phyloP scores from a whole-genome alignment of 2,888 invertebrate genomes.

The Mongoloraphidia duomilia region DNA sequence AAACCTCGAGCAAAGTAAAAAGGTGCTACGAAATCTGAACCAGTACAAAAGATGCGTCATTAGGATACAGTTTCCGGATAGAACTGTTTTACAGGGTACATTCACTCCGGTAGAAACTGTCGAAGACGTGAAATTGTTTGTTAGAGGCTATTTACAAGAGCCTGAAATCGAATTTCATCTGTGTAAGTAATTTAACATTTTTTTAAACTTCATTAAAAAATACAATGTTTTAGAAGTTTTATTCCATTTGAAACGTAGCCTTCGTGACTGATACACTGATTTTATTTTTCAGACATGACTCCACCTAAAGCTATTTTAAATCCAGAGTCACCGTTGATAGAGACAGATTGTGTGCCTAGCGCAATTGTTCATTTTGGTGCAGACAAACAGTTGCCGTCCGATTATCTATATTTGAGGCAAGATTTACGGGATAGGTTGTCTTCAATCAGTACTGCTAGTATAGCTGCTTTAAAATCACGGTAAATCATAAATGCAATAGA shows the following conservation, averaged over 20 bases:
- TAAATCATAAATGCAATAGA: slow-evolving; percentile 17
- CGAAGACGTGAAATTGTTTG: slow-evolving; percentile 54
- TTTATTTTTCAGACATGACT: slow-evolving; percentile 50
- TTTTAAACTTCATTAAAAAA: neutral
- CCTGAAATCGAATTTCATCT: slow-evolving; percentile 56
- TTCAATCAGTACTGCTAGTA: slow-evolving; percentile 49
- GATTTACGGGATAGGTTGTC: slow-evolving; percentile 46
- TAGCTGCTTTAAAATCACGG: slow-evolving; percentile 55
- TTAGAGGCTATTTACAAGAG: slow-evolving; percentile 52
- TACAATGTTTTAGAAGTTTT: neutral
- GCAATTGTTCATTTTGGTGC: slow-evolving; percentile 61
- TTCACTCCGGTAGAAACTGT: slow-evolving; percentile 68
- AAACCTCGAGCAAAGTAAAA: slow-evolving; percentile 40
- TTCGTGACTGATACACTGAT: neutral
- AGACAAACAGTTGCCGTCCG: slow-evolving; percentile 26
- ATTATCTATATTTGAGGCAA: slow-evolving; percentile 36
- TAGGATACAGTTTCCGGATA: slow-evolving; percentile 75
- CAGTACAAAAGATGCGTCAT: slow-evolving; percentile 66
- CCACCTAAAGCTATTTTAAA: slow-evolving; percentile 64
- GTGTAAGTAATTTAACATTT: slow-evolving; percentile 43
- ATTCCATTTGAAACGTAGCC: slow-evolving; percentile 2
- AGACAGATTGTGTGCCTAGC: slow-evolving; percentile 63
- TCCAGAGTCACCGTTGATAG: slow-evolving; percentile 45
- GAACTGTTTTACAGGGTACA: slow-evolving; percentile 70
- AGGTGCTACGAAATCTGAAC: slow-evolving; percentile 40